phyloP scores from a whole-genome alignment of 1,140 invertebrate species.

The Drosophila bifasciata region DNA sequence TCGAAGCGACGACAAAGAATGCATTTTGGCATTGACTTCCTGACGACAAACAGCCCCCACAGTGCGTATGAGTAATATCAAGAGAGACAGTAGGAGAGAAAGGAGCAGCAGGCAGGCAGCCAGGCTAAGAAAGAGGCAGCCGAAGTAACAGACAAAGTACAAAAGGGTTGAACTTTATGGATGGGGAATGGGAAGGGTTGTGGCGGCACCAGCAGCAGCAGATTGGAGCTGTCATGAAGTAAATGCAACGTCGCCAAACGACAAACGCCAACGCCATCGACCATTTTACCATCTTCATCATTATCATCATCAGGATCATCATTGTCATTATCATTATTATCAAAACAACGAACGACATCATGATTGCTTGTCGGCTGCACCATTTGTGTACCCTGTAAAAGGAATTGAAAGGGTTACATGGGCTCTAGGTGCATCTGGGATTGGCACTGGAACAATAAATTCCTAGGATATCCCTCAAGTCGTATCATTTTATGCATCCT shows the following conservation, averaged over 20 bases:
- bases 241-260: constrained; percentile 54
- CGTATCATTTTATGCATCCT: not conserved
- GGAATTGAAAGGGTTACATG: not conserved
- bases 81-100: constrained; percentile 26
- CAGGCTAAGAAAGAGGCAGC: no score
- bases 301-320: constrained; percentile 25
- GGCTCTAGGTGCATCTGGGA: no score
- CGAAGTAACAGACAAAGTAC: constrained; percentile 32
- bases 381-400: constrained; percentile 26
- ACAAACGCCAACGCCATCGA: constrained; percentile 56
- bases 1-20: constrained; percentile 31
- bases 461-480: not conserved
- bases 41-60: constrained; percentile 40
- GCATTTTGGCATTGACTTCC: constrained; percentile 57
- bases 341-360: not conserved
- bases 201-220: constrained; percentile 1
- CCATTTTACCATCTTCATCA: constrained; percentile 32
- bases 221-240: constrained; percentile 58
- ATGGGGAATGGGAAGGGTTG: not conserved
- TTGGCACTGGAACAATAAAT: no score
- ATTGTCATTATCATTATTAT: constrained; percentile 8
- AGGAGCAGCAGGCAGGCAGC: no score
- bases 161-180: constrained; percentile 8
- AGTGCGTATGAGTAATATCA: constrained; percentile 77
- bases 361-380: constrained; percentile 6